Evolutionary conservation across 1,140 invertebrate genomes (phyloP).

Genomic region (Achatina immaculata): DNA sequence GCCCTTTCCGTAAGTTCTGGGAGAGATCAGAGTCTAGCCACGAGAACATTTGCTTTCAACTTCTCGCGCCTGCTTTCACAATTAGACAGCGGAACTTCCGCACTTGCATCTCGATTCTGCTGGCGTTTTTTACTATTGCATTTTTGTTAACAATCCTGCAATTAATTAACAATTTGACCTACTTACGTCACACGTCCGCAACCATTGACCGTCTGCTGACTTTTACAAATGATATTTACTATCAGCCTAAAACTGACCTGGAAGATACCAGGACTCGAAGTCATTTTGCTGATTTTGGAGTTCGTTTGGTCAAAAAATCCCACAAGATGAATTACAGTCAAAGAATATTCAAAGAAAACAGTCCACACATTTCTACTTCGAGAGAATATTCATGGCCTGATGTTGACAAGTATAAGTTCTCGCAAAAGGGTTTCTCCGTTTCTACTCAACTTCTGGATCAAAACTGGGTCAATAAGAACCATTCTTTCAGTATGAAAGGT

Average conservation of each 20-base stretch:
- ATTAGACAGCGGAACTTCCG: neutral
- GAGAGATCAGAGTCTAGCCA: neutral
- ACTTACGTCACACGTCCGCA: neutral
- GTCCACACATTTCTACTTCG: too few relatives aligned
- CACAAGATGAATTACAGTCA: neutral
- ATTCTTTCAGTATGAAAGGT: too few relatives aligned
- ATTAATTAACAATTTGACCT: neutral
- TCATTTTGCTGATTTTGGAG: constrained; percentile 1
- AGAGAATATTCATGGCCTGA: too few relatives aligned
- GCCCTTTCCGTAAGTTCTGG: neutral
- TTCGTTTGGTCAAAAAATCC: neutral
- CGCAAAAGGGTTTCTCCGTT: too few relatives aligned
- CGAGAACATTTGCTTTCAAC: neutral
- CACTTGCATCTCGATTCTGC: neutral
- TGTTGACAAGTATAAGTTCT: too few relatives aligned
- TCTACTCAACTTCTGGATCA: too few relatives aligned
- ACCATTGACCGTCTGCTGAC: neutral
- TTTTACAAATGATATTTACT: neutral
- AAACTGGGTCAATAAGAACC: too few relatives aligned
- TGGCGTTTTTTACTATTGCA: neutral
- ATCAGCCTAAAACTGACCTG: neutral
- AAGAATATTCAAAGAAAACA: neutral
- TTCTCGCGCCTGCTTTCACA: neutral
- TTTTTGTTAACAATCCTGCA: neutral
- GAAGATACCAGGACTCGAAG: neutral